phyloP scores from a whole-genome alignment of 2,888 invertebrate species.

The Nasonia oneida region DNA sequence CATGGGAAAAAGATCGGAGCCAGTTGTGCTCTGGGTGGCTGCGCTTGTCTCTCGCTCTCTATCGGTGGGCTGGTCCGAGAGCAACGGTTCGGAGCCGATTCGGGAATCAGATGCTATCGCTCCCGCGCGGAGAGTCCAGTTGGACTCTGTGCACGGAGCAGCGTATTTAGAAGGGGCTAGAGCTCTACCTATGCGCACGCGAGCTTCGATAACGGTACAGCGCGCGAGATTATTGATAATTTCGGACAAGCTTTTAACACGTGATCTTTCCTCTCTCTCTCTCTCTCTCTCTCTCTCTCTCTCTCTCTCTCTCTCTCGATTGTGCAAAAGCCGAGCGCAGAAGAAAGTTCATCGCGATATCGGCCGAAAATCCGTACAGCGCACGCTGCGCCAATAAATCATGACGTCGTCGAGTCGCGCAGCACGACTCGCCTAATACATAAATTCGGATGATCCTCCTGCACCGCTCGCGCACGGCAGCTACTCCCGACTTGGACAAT shows the following conservation, averaged over 20 bases:
- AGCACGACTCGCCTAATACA: background rate
- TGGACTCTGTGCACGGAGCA: background rate
- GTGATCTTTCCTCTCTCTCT: background rate
- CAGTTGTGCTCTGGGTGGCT: background rate
- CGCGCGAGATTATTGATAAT: slow-evolving; percentile 5
- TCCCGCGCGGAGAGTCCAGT: background rate
- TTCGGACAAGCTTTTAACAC: background rate
- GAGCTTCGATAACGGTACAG: background rate
- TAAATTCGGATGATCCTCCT: slow-evolving; percentile 1
- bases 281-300: no score
- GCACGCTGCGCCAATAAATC: background rate
- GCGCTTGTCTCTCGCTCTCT: background rate
- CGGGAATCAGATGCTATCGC: slow-evolving; percentile 54
- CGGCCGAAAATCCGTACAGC: background rate
- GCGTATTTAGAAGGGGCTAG: background rate
- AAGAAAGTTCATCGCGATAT: background rate
- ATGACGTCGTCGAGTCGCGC: background rate
- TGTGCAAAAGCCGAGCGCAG: no score
- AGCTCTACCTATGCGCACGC: background rate
- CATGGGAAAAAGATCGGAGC: slow-evolving; percentile 45
- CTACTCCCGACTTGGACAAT: slow-evolving; percentile 41
- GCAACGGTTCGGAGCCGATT: slow-evolving; percentile 27
- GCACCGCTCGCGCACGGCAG: background rate
- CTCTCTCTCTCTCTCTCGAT: background rate
- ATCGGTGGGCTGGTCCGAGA: background rate